Evolutionary conservation across 1,140 invertebrate genomes (phyloP), one percentile per base, ranked within the genome.

Genomic region (Drosophila kurseongensis): DNA sequence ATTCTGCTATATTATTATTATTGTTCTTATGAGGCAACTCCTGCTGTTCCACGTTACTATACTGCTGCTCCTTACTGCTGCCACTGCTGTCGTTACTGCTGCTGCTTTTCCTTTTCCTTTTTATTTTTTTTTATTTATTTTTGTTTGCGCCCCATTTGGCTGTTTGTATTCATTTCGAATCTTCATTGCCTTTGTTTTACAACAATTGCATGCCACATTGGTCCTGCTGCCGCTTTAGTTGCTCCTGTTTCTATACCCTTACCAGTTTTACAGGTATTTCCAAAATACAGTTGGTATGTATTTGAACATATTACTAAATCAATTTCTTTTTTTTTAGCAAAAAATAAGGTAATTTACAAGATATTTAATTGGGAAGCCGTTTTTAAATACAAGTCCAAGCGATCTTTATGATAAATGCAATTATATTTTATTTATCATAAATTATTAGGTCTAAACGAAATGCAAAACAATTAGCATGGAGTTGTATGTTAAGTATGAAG

Each of bases 121-220:
- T 12, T 66, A 14, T 48, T 9, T 44, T 38, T 72, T 82, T 82
- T 40, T 41, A 47, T 56, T 69, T 66, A 42, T 51, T 67, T 55
- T 73, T 73, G 66, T 72, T 69, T 59, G 54, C 69, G 69, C 68
- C 66, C 68, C 65, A 71, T 71, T 71, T 74, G 71, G 51, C 68
- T 73, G 56, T 82, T 84, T 86, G 80, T 78, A 78, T 78, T 73
- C 69, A 65, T 82, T 82, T 84, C 55, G 73, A 83, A 62, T 60
- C 76, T 88, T 88, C 84, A 89, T 88, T 77, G 72, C 80, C 80
- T 83, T 88, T 88, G 80, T 84, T 88, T 89, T 88, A 88, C 77
- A 88, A 83, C 84, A 88, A 88, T 86, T 83, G 82, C 82, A 86
- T 75, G 81, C 67, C 74, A 55, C 74, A 66, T 58, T 73, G 66